Evolutionary conservation across 1,140 invertebrate species (phyloP).

Genomic region (Psix sp.): DNA sequence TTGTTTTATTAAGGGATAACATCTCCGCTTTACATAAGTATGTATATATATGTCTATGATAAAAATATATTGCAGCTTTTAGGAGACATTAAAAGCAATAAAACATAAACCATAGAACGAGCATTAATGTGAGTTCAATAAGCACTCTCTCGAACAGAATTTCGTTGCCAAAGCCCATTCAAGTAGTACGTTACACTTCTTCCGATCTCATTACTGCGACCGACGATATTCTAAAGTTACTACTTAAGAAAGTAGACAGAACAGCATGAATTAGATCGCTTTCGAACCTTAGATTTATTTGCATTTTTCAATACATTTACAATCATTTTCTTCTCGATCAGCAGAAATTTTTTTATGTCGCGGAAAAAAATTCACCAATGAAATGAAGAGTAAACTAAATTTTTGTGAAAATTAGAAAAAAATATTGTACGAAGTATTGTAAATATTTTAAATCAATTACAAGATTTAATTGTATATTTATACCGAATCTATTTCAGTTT

Average conservation of each 20-base stretch:
- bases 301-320: conserved; percentile 58
- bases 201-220: conserved; percentile 42
- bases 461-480: no score
- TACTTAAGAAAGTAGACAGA: conserved; percentile 63
- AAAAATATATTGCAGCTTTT: conserved; percentile 19
- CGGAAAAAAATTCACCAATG: no score
- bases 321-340: conserved; percentile 20
- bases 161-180: conserved; percentile 24
- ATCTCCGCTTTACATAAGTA: no score
- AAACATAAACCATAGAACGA: conserved; percentile 17
- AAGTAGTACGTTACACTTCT: conserved; percentile 36
- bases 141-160: conserved; percentile 38
- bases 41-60: no score
- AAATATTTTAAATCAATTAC: no score
- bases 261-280: conserved; percentile 67
- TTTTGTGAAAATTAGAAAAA: no score
- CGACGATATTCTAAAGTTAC: conserved; percentile 59
- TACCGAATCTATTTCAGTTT: no score
- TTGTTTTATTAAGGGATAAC: no score
- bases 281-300: conserved; percentile 65
- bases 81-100: conserved; percentile 31
- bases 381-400: no score
- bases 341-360: no score
- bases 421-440: no score
- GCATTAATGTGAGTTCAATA: conserved; percentile 31